Evolutionary conservation across 1,140 invertebrate species (phyloP), one percentile per base, ranked within the genome.

Genomic region (Drosophila persimilis): DNA sequence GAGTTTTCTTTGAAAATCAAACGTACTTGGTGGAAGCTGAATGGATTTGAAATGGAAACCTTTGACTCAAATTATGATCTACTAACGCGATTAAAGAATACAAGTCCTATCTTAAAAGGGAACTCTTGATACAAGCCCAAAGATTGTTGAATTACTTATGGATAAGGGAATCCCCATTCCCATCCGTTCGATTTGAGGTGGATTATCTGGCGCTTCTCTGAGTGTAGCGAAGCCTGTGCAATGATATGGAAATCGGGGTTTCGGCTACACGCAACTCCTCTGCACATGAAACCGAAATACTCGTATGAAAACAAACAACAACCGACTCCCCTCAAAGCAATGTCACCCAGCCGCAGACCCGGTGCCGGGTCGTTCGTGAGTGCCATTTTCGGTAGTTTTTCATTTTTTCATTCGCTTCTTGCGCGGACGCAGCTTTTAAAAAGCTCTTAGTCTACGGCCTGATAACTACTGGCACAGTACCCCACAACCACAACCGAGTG

Each of bases 181-280:
- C 0, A 20, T 20, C 20, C 20, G 20, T 20, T 20, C 20, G 20
- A 20, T 20, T 1, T 20, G 8, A 31, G 11, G 31, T 35, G 35
- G 35, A 11, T 11, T 13, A 13, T 39, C 11, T 11, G 9, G 0
- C 0, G 35, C 64, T 74, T 74, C 35, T 45, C 9, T 3, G 43
- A 44, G 60, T 73, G 70, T 44, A 31, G 9, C 35, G 35, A 4
- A 13, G 11, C 3, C 8, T 29, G n/a, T 29, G 41, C 48, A 74
- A 47, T 50, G 44, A 59, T 62, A 60, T 62, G 60, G 43, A 47
- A 67, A 71, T 53, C 72, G 73, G 39, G 48, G 81, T 62, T 77
- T 80, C 46, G 51, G 57, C 63, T 80, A 86, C 80, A 85, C 73
- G 80, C 80, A 80, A 72, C 50, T 59, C 53, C 45, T 47, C 57